Evolutionary conservation across 2,797 vertebrate genomes (phyloP), one percentile per base, ranked within the genome.

Genomic region (Melopsittacus undulatus): DNA sequence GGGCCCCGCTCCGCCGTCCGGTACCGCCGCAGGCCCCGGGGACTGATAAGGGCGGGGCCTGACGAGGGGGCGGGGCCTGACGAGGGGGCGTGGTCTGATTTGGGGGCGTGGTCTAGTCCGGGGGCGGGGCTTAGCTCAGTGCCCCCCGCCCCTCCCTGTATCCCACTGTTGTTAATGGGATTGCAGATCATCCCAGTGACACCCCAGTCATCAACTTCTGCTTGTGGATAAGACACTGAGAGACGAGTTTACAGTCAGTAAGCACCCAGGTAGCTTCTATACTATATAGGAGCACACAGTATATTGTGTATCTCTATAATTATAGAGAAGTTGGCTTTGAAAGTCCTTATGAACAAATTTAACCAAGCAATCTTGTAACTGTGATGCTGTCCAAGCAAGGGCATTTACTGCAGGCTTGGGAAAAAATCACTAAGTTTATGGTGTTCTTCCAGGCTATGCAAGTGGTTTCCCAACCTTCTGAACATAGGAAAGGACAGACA

Each of bases 1-100:
- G 10, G 12, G 4, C 46, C 46, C 46, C 23, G 12, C 30, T 4
- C 11, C 52, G 1, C 52, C 3, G 11, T 1, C 19, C 52, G 3
- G 19, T 20, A 54, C 52, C 30, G 52, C 52, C 30, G 52, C 52
- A 54, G 52, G 19, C 19, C 52, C 30, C 52, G 7, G 18, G 51
- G 52, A 32, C 8, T 20, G 30, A 18, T 30, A 18, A 17, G 51
- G n/a, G 51, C 29, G 51, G 51, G 30, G 30, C 29, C 29, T 54
- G 11, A 45, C 43, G 18, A 7, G 30, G 29, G 19, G 52, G 51
- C 29, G 51, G 51, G 30, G 30, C 29, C 29, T 54, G 11, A 45
- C 43, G 18, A 7, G 30, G 29, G 19, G 52, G 51, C 52, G 52
- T 7, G 16, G 42, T 17, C 42, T 18, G 16, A 43, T 43, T 7